These are phyloP conservation scores for Holothuria leucospilota DNA, from an alignment of 53 echinoderm and acorn worm genomes.

Conservation along the genomic window DNA sequence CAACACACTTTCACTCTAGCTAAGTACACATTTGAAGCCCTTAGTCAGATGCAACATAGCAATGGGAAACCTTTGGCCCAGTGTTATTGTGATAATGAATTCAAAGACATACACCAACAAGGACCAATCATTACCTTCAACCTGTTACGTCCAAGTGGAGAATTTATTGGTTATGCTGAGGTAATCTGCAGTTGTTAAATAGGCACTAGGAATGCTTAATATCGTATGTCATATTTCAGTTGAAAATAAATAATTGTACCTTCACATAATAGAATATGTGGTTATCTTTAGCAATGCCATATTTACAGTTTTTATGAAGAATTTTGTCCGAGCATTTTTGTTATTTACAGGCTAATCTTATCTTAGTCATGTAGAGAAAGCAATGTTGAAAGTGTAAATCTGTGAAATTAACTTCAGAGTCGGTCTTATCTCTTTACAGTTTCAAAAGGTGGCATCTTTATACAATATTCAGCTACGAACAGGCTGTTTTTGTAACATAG, in stretches of 20 bases:
- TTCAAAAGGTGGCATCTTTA: conserved; percentile 82
- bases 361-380: no score
- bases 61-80: conserved; percentile 72
- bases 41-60: conserved; percentile 66
- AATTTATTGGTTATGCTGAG: conserved; percentile 88
- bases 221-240: no score
- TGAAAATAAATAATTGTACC: no score
- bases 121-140: conserved; percentile 95
- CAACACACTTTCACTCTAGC: conserved; percentile 83
- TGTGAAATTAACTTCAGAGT: no score
- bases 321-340: no score
- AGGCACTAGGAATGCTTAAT: no score
- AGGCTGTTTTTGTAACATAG: conserved; percentile 98
- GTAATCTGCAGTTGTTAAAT: conserved; percentile 35
- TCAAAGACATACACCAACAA: conserved; percentile 62
- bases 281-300: no score
- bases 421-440: conserved; percentile 35
- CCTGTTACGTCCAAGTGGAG: conserved; percentile 74
- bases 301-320: no score
- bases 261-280: no score
- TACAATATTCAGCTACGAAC: conserved; percentile 92
- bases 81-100: conserved; percentile 68
- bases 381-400: no score
- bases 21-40: conserved; percentile 65
- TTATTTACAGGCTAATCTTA: no score